Conservation (phyloP, 2,797 vertebrate genomes). For the Emydoidea blandingii region DNA sequence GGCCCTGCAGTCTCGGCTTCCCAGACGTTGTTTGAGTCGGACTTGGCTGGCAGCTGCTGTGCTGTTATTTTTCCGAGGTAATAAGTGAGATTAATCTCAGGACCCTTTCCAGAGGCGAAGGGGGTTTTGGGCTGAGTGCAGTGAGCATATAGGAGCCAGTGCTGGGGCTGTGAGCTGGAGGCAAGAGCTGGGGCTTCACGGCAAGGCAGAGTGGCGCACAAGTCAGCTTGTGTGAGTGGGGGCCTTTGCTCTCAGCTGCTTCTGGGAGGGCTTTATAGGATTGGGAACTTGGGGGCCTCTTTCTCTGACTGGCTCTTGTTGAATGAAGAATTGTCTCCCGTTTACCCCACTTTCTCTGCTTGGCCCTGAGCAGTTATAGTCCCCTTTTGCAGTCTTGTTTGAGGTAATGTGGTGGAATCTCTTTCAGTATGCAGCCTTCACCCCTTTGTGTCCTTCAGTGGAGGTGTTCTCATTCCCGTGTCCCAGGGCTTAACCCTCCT, state of each 20-base stretch:
- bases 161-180: background rate
- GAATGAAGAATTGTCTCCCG: accelerated
- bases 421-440: background rate
- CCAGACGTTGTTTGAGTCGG: conserved; percentile 79
- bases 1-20: conserved; percentile 77
- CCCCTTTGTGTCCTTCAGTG: background rate
- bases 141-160: conserved; percentile 64
- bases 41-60: conserved; percentile 77
- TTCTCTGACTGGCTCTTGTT: background rate
- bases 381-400: background rate
- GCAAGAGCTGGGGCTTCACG: conserved; percentile 38
- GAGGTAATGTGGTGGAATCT: background rate
- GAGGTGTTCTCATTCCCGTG: background rate
- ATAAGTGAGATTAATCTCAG: conserved; percentile 82
- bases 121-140: conserved; percentile 63
- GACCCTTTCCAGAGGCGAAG: conserved; percentile 75
- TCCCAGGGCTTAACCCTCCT: background rate
- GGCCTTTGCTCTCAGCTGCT: accelerated
- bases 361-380: accelerated
- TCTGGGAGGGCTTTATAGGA: background rate
- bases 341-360: background rate
- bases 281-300: background rate
- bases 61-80: conserved; percentile 82
- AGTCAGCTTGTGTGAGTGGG: accelerated
- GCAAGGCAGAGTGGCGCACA: background rate